A percentile compares a stretch with the other conserved stretches of the same genome.
phyloP scores from a whole-genome alignment of 2,113 vertebrate species.

The Trogon surrucura region DNA sequence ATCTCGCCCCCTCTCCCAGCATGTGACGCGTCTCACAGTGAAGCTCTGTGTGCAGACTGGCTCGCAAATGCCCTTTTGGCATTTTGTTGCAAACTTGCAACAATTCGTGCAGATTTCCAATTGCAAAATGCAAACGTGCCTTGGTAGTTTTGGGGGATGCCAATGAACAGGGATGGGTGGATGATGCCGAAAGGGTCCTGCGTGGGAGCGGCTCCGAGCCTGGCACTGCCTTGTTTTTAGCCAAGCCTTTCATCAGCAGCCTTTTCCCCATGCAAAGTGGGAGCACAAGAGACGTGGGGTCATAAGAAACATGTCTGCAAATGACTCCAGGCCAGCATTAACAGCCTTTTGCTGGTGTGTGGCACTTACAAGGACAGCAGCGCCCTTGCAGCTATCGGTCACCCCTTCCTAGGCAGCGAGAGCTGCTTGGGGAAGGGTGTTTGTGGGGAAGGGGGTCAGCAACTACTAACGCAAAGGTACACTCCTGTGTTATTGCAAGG shows the following conservation, averaged over 20 bases:
- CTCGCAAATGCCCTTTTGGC: not conserved
- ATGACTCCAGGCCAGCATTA: not conserved
- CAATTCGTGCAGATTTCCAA: not conserved
- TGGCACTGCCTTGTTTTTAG: not conserved
- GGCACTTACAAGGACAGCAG: not conserved
- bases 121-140: not conserved
- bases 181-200: not conserved
- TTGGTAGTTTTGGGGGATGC: not conserved
- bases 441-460: not conserved
- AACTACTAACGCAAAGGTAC: not conserved
- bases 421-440: not conserved
- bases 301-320: not conserved
- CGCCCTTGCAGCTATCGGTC: not conserved
- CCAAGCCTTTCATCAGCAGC: not conserved
- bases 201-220: rapidly evolving
- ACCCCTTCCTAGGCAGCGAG: not conserved
- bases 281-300: not conserved
- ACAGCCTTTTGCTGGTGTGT: not conserved
- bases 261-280: not conserved
- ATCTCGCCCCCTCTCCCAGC: not conserved
- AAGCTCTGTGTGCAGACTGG: not conserved
- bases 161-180: not conserved
- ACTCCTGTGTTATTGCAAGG: not conserved
- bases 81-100: not conserved
- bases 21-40: not conserved